Evolutionary conservation across 2,797 vertebrate genomes (phyloP), one percentile per base, ranked within the genome.

Genomic region (Thripadectes ignobilis): DNA sequence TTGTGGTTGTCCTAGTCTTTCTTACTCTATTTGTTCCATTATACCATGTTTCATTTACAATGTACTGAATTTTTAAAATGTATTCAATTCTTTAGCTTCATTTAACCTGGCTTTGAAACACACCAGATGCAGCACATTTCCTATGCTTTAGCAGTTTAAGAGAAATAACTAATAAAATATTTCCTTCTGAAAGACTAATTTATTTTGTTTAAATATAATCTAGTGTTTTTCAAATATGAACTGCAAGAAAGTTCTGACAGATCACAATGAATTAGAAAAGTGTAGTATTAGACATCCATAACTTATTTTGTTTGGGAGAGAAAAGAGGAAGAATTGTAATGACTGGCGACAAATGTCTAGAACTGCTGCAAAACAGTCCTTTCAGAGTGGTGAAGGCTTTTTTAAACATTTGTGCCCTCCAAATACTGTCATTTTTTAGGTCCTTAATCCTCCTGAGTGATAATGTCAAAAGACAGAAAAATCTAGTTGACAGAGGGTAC

Each of bases 21-120:
- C 13, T 67, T 36, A 23, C 4, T 61, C 17, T 57, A 17, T 59
- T 68, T 46, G 17, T 58, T 67, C 23, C 46, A 29, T 54, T 52
- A 58, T 9, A 36, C 2, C 30, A 19, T 67, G 20, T 39, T 90
- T 9, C 14, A 16, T 48, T 54, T 54, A 29, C 5, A 89, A 68
- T 15, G 8, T 16, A 63, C 26, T 10, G 1, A 21, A 5, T 32
- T 55, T 41, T 45, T 3, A 1, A 14, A 68, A 45, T 16, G 2
- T 24, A 30, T 39, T 41, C 19, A 1, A 24, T 63, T 80, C 86
- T 85, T 73, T 34, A 34, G 51, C 4, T 14, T 82, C 11, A 22
- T 69, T 57, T 57, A 65, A 45, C 41, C 41, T 63, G 21, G 41
- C 21, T 88, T 63, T 55, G 18, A 88, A 91, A 85, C 4, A 32